Conservation (phyloP, 2,888 invertebrate genomes). For the Digitonthophagus gazella region DNA sequence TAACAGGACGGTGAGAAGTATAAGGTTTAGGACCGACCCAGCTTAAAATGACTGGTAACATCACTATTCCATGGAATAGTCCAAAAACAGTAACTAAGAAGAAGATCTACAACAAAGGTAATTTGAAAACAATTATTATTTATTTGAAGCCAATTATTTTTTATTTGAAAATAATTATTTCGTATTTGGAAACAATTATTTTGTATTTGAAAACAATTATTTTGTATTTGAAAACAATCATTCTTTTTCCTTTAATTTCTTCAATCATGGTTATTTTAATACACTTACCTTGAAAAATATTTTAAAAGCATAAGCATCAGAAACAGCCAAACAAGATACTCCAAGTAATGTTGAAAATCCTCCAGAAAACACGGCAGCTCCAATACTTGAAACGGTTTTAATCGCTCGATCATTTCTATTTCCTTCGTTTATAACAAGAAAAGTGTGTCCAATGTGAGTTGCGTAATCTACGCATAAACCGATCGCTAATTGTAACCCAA, state of each 20-base stretch:
- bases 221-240: no score
- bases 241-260: no score
- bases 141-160: no score
- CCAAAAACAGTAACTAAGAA: constrained; percentile 74
- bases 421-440: constrained; percentile 62
- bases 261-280: no score
- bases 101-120: constrained; percentile 63
- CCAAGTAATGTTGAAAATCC: constrained; percentile 76
- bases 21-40: constrained; percentile 66
- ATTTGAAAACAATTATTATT: constrained; percentile 14
- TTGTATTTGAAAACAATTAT: no score
- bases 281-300: constrained; percentile 66
- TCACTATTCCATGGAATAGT: constrained; percentile 71
- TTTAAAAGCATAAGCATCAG: constrained; percentile 73
- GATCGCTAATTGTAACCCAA: constrained; percentile 75
- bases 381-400: constrained; percentile 69
- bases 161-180: no score
- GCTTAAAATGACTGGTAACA: constrained; percentile 74
- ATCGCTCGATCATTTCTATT: constrained; percentile 59
- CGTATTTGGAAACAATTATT: no score
- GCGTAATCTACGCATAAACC: constrained; percentile 84
- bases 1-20: constrained; percentile 35
- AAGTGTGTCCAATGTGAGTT: constrained; percentile 78
- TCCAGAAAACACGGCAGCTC: constrained; percentile 73
- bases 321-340: constrained; percentile 66